Conservation (phyloP, 1,140 invertebrate genomes). For the Hypothenemus hampei region DNA sequence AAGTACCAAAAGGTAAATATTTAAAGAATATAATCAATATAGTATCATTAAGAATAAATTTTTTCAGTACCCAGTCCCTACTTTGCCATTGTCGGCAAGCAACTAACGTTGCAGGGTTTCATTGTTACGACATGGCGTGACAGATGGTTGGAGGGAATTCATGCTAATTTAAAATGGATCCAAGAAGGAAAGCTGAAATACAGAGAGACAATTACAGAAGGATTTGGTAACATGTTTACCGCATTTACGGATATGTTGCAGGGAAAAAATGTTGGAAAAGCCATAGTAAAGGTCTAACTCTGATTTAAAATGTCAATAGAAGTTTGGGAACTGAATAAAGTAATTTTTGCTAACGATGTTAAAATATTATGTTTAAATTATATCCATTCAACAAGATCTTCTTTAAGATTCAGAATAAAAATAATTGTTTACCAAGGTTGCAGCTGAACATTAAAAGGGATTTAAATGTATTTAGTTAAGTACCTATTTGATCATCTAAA, state of each 20-base stretch:
- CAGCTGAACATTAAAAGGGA: no score
- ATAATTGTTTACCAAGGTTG: no score
- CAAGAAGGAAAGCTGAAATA: slow-evolving; percentile 57
- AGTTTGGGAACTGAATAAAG: no score
- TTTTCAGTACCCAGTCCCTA: slow-evolving; percentile 41
- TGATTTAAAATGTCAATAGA: neutral
- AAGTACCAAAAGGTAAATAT: slow-evolving; percentile 8
- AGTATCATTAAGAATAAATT: no score
- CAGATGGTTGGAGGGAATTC: slow-evolving; percentile 55
- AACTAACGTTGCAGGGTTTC: slow-evolving; percentile 62
- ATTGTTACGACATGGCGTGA: slow-evolving; percentile 52
- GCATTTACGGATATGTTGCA: slow-evolving; percentile 59
- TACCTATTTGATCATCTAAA: no score
- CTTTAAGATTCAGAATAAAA: no score
- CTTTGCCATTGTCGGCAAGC: slow-evolving; percentile 37
- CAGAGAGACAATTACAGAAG: slow-evolving; percentile 56
- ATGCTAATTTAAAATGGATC: slow-evolving; percentile 54
- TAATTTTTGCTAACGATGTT: no score
- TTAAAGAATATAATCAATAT: no score
- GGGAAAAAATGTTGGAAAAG: slow-evolving; percentile 62
- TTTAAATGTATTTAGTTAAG: no score
- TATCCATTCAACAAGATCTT: no score
- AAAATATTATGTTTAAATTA: no score
- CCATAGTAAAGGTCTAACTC: slow-evolving; percentile 47
- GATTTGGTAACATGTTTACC: slow-evolving; percentile 60